These are phyloP conservation scores for Tinamus major DNA, from an alignment of 2,797 vertebrate genomes.

Conservation along the genomic window DNA sequence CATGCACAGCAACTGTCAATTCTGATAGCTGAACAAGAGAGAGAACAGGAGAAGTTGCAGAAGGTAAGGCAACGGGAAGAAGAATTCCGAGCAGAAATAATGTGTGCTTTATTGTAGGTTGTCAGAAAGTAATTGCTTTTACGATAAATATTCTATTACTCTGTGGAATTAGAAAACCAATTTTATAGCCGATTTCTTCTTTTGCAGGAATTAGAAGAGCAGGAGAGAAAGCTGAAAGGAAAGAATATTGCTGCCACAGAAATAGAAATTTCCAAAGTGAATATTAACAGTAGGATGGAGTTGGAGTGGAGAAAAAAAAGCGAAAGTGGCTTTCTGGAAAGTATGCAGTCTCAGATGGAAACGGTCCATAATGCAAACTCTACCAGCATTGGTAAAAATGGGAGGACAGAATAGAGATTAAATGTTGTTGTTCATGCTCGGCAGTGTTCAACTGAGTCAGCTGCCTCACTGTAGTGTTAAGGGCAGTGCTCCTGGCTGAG, in stretches of 20 bases:
- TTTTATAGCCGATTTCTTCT: slow-evolving; percentile 33
- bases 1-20: slow-evolving; percentile 89
- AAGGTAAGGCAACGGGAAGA: slow-evolving; percentile 79
- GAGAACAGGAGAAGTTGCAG: slow-evolving; percentile 86
- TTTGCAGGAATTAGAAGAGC: slow-evolving; percentile 82
- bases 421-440: not conserved
- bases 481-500: not conserved
- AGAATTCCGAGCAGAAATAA: not conserved
- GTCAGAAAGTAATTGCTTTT: not conserved
- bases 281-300: slow-evolving; percentile 61
- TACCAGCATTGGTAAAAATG: slow-evolving; percentile 73
- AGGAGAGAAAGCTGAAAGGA: slow-evolving; percentile 77
- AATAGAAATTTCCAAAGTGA: slow-evolving; percentile 64
- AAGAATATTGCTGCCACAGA: slow-evolving; percentile 52
- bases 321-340: slow-evolving; percentile 66
- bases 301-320: slow-evolving; percentile 78
- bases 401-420: not conserved
- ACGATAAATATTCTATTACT: not conserved
- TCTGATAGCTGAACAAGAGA: slow-evolving; percentile 91
- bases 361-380: slow-evolving; percentile 64
- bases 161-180: not conserved
- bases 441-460: accelerated
- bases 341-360: slow-evolving; percentile 76
- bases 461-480: not conserved
- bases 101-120: not conserved